Conservation (phyloP, 2,113 vertebrate species). For the Grammomys surdaster region DNA sequence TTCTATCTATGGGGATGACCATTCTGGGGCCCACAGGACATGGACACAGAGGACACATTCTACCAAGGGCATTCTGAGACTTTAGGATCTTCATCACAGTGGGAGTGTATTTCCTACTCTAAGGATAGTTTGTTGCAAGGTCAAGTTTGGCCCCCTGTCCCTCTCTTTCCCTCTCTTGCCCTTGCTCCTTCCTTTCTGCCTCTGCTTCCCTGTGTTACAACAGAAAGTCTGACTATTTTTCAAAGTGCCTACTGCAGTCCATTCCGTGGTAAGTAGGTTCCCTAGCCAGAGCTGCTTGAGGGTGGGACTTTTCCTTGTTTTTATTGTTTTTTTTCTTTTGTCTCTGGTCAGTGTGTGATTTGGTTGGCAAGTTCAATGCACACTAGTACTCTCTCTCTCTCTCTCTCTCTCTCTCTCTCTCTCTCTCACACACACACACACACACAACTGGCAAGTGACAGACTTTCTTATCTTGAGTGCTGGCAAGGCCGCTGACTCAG, state of each 20-base stretch:
- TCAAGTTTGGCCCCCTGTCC: background rate
- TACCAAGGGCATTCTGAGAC: too few species aligned
- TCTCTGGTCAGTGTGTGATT: background rate
- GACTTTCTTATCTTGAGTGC: slow-evolving; percentile 84
- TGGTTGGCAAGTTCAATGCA: background rate
- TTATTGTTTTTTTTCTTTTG: background rate
- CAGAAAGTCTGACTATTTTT: slow-evolving; percentile 1
- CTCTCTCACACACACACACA: too few species aligned
- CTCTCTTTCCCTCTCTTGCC: rapidly evolving
- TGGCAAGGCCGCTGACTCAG: slow-evolving; percentile 83
- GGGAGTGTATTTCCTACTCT: background rate
- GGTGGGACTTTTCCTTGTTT: background rate
- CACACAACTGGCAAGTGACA: slow-evolving; percentile 75
- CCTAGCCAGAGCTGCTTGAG: slow-evolving; percentile 33
- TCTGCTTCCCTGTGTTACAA: background rate
- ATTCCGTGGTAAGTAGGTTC: background rate
- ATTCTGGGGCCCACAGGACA: too few species aligned
- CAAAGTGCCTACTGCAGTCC: background rate
- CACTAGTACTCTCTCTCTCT: background rate
- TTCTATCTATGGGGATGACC: too few species aligned
- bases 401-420: background rate
- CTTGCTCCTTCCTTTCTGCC: background rate
- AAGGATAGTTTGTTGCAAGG: background rate
- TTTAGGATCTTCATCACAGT: too few species aligned
- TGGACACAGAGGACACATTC: too few species aligned